Base-by-base conservation (phyloP, 2,797 vertebrate genomes). In the Manis javanica region DNA sequence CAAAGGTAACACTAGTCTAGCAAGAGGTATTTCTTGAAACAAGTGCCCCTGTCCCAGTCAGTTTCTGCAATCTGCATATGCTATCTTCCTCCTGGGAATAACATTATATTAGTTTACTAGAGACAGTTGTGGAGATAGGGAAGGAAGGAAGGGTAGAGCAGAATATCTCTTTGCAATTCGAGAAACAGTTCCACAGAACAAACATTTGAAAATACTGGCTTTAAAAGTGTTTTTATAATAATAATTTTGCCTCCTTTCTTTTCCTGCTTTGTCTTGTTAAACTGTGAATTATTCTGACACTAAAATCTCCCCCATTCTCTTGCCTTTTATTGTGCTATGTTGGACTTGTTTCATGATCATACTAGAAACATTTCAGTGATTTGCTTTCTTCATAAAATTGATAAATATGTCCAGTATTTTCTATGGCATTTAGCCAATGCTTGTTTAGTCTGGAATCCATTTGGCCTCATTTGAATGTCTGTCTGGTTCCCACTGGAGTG, bases 271-370 rank as follows among this genome's bases (percentile, higher is more conserved):
- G 81, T 87, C 64, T 96, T 93, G 64, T 90, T 75, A 92, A 97
- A 88, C 87, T 66, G 0, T 94, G 86, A 97, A 71, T 96, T 94
- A 92, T 95, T 97, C 87, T 98, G 96, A 97, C 96, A 96, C 95
- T 81, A 87, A 97, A 97, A 97, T 96, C 96, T 92, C 78, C 74
- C 66, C 72, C 61, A 96, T 96, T 86, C 96, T 95, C 83, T 91
- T 88, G 79, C 59, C 83, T 88, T 94, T 96, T 85, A 82, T 92
- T 91, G 57, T 79, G 77, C 84, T 8, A 3, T 34, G 31, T 90
- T 59, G 64, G 69, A 23, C 37, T 87, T 39, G 39, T 87, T 87
- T 94, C 66, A 74, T 64, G 46, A 74, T 79, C 91, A 34, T 29
- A 55, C 87, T 89, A 55, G 82, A 90, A 79, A 42, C 59, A 21